Percentiles rank a stretch among this genome's conserved stretches.
phyloP scores from a whole-genome alignment of 2,797 vertebrate genomes.

The Takifugu rubripes region DNA sequence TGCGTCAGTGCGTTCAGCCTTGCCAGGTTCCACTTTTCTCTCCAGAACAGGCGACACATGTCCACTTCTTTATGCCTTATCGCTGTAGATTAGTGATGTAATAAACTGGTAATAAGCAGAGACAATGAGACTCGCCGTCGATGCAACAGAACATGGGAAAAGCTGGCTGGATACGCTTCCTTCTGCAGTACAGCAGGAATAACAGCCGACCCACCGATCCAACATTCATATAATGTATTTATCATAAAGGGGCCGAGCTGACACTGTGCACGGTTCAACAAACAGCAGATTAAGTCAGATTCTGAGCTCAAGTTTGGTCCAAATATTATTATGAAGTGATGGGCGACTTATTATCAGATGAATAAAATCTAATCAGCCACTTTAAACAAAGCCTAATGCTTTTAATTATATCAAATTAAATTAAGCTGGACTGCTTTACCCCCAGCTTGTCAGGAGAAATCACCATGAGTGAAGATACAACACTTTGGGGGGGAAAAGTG shows the following conservation, averaged over 20 bases:
- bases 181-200: constrained; percentile 7
- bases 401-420: constrained; percentile 32
- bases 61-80: no score
- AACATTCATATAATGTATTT: constrained; percentile 31
- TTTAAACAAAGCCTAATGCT: constrained; percentile 37
- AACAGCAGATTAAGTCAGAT: constrained; percentile 36
- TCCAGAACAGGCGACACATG: no score
- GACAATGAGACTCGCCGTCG: no score
- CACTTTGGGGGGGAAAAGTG: neutral
- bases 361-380: constrained; percentile 51
- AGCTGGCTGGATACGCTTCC: neutral
- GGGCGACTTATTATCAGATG: constrained; percentile 41
- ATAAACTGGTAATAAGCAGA: no score
- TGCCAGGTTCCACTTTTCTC: no score
- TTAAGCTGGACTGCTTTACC: constrained; percentile 25
- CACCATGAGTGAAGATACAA: neutral
- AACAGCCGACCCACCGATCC: constrained; percentile 15
- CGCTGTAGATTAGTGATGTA: no score
- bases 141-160: no score
- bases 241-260: constrained; percentile 29
- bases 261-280: constrained; percentile 22
- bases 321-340: constrained; percentile 30
- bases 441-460: constrained; percentile 12
- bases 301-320: constrained; percentile 13
- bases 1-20: no score